Base-by-base conservation (phyloP, 2,113 vertebrate genomes). In the Paracanthobrama guichenoti region DNA sequence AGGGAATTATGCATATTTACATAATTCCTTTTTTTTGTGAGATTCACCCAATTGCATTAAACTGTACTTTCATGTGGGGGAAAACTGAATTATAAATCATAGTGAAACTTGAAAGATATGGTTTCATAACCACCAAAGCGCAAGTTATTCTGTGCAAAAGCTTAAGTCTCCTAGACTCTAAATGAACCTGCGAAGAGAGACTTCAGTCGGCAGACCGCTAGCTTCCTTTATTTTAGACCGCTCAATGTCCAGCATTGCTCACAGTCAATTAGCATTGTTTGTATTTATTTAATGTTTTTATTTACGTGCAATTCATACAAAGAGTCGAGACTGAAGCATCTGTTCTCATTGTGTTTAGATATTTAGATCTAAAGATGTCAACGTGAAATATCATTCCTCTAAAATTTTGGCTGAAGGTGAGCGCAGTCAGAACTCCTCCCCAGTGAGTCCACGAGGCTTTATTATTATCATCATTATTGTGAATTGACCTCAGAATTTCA, bases 101-200 rank as follows among this genome's bases (percentile, higher is more conserved):
- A n/a, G 26, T 53, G 12, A 79, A 60, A 66, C 48, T 82, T 74
- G 48, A 73, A 85, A 75, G n/a, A 78, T 59, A 42, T 62, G 42
- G 73, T 78, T 78, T 31, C 8, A 31, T 46, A 75, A 75, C 83
- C 69, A 39, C 86, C 86, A 76, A 81, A 84, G 82, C 4, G 67
- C 10, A 22, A 71, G 35, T 44, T 72, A 44, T 44, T 24, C 20
- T 44, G 69, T 12, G 22, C 42, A 46, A 72, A 72, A 72, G 66
- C 62, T 16, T 1, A 74, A 87, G 86, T 87, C 86, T 76, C 82
- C 42, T 9, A 67, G 86, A 85, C 86, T 85, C 81, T 85, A 87
- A 87, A 87, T 39, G 6, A 35, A 59, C 73, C 86, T 64, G 46
- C 60, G 48, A 77, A 79, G 39, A 44, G 60, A 84, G 60, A 84